Evolutionary conservation across 2,113 vertebrate species (phyloP).

Genomic region (Ailuropoda melanoleuca): DNA sequence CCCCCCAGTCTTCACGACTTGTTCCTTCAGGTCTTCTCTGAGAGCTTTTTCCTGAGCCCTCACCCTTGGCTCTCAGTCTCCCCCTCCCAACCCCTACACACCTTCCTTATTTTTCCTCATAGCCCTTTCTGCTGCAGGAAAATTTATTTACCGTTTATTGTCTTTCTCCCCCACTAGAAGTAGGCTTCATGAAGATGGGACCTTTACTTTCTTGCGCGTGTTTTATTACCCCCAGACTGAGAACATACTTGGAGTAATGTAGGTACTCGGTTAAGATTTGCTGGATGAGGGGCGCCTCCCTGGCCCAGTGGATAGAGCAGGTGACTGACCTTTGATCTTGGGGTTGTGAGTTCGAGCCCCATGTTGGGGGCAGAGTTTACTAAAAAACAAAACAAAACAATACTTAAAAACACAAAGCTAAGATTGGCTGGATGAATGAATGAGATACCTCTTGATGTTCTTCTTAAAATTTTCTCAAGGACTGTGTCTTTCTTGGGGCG

Average conservation of each 20-base stretch:
- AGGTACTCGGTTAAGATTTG: background rate
- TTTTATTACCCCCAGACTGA: background rate
- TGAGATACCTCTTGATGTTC: background rate
- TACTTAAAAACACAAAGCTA: background rate
- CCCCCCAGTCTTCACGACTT: background rate
- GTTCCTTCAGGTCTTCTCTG: background rate
- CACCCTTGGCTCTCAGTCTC: background rate
- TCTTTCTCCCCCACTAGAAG: background rate
- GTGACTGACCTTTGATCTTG: background rate
- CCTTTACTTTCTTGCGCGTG: background rate
- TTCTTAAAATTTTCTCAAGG: background rate
- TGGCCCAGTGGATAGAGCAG: background rate
- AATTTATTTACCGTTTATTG: background rate
- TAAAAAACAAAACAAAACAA: background rate
- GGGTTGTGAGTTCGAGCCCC: background rate
- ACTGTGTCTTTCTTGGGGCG: background rate
- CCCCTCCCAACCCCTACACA: background rate
- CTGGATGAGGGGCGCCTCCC: background rate
- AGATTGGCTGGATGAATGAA: background rate
- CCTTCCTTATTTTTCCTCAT: background rate
- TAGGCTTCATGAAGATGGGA: background rate
- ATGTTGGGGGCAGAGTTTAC: background rate
- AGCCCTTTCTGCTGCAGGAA: background rate
- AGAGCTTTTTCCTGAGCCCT: background rate
- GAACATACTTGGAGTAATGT: background rate